Percentiles rank a stretch among this genome's conserved stretches.
These are phyloP conservation scores for Onychorhynchus coronatus DNA, from an alignment of 2,113 vertebrate species.

Conservation along the genomic window DNA sequence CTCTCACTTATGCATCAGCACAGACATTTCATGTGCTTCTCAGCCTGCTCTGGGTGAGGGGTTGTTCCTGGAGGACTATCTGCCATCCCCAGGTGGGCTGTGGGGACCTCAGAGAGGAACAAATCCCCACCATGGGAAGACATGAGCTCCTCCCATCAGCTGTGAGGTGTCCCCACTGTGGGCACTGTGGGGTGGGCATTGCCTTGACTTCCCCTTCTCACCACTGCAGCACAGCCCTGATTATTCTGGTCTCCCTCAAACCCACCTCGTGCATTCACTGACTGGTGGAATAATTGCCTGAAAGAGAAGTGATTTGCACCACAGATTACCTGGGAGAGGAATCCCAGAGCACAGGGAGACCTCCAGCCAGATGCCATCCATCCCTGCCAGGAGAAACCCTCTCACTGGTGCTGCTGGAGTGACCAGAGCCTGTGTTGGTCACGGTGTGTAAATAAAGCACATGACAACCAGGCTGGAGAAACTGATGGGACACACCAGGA, in stretches of 20 bases:
- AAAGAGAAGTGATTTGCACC: neutral
- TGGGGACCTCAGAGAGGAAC: neutral
- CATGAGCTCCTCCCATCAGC: neutral
- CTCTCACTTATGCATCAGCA: neutral
- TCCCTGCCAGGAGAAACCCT: neutral
- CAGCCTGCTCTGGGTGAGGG: neutral
- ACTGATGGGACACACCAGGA: neutral
- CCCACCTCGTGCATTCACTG: fast-evolving
- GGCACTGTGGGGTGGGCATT: too few relatives aligned
- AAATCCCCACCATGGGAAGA: neutral
- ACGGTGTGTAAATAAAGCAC: neutral
- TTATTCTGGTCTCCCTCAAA: neutral
- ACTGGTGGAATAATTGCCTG: neutral
- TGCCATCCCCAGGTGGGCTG: fast-evolving
- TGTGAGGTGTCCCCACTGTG: fast-evolving
- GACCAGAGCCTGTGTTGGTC: neutral
- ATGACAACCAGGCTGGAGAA: neutral
- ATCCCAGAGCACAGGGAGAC: neutral
- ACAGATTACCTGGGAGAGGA: neutral
- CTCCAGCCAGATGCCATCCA: neutral
- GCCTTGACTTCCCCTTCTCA: neutral
- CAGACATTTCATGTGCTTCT: neutral
- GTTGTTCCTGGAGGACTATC: too few relatives aligned
- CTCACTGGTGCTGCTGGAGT: neutral
- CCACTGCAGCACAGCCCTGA: fast-evolving